Percentiles rank a stretch among this genome's conserved stretches.
phyloP scores from a whole-genome alignment of 2,113 vertebrate genomes.

The Bolborhynchus lineola region DNA sequence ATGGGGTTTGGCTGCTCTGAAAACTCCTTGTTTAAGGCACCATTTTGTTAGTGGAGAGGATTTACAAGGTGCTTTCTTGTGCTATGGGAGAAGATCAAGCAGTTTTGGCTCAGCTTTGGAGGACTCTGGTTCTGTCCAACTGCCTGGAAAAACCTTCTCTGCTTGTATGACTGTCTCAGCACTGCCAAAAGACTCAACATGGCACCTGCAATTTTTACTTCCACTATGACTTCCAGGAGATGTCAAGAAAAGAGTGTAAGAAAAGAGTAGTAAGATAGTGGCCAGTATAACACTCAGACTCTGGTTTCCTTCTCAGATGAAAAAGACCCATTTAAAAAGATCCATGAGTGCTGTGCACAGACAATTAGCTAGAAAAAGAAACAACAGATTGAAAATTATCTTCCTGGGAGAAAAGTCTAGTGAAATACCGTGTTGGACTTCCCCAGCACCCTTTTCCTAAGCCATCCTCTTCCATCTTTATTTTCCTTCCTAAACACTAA shows the following conservation, averaged over 20 bases:
- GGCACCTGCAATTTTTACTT: background rate
- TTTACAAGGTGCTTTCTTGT: background rate
- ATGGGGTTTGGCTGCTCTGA: background rate
- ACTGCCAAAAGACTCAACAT: background rate
- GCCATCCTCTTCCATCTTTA: background rate
- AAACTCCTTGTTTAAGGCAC: background rate
- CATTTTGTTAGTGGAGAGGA: background rate
- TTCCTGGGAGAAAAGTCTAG: background rate
- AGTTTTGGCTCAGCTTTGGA: background rate
- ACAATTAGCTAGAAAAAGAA: background rate
- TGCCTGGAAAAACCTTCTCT: background rate
- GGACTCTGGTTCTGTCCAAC: background rate
- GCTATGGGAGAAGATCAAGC: background rate
- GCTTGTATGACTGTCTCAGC: background rate
- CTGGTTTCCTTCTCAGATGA: background rate
- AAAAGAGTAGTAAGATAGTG: background rate
- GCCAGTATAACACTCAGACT: background rate
- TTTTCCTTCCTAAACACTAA: background rate
- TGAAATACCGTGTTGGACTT: background rate
- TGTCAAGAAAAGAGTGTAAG: background rate
- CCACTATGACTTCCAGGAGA: background rate
- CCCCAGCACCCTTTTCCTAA: background rate
- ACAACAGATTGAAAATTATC: background rate
- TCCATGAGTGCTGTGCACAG: background rate
- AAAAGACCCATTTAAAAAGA: background rate